Evolutionary conservation across 1,140 invertebrate species (phyloP).

Genomic region (Drosophila kurseongensis): DNA sequence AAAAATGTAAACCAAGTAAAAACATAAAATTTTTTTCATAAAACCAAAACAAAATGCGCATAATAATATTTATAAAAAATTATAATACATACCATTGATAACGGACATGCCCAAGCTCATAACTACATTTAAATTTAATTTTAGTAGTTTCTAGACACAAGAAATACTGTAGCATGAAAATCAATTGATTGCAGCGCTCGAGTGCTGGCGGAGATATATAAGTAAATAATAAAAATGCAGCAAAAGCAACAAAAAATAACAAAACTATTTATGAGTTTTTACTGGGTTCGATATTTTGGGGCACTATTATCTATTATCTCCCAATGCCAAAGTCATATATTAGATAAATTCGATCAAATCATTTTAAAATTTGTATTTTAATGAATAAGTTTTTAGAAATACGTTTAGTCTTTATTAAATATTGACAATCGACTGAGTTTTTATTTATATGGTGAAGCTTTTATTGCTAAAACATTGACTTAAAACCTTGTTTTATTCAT

Average conservation of each 20-base stretch:
- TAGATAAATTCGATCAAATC: too few relatives aligned
- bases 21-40: conserved; percentile 71
- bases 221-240: conserved; percentile 73
- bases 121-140: conserved; percentile 83
- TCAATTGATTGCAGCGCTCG: conserved; percentile 70
- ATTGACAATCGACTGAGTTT: too few relatives aligned
- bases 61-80: conserved; percentile 69
- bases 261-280: conserved; percentile 3
- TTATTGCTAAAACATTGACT: too few relatives aligned
- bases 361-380: too few relatives aligned
- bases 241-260: conserved; percentile 62
- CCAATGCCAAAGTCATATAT: too few relatives aligned
- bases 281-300: not conserved
- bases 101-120: conserved; percentile 55
- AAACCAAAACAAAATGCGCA: conserved; percentile 48
- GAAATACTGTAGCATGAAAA: conserved; percentile 82
- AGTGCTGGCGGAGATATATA: conserved; percentile 59
- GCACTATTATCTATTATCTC: too few relatives aligned
- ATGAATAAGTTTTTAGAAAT: too few relatives aligned
- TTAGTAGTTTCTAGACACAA: conserved; percentile 82
- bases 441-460: too few relatives aligned
- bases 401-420: too few relatives aligned
- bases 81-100: conserved; percentile 63
- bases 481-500: too few relatives aligned
- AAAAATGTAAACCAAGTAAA: conserved; percentile 22